phyloP scores from a whole-genome alignment of 2,113 vertebrate genomes.

The Hippocampus mohnikei region DNA sequence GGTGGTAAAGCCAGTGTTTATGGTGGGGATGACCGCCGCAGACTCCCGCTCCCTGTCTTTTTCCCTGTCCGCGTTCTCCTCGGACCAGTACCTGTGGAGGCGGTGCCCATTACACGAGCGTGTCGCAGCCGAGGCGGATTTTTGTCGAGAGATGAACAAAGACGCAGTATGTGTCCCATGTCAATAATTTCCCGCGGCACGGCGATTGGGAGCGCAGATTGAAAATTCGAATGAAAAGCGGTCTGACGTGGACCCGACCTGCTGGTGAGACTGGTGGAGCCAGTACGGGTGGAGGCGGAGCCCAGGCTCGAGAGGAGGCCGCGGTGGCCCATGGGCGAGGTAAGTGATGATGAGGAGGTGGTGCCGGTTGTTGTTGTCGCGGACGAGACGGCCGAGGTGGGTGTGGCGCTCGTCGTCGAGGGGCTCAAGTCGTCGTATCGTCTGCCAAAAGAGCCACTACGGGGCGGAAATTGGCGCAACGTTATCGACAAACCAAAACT shows the following conservation, averaged over 20 bases:
- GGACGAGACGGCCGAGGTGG: conserved; percentile 70
- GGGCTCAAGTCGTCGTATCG: conserved; percentile 87
- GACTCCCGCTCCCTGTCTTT: conserved; percentile 91
- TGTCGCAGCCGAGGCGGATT: too few species aligned
- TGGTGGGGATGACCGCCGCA: conserved; percentile 89
- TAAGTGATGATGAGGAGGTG: conserved; percentile 87
- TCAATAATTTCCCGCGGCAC: too few species aligned
- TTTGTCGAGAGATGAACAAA: too few species aligned
- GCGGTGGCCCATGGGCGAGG: conserved; percentile 89
- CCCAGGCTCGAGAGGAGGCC: conserved; percentile 81
- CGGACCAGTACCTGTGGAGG: conserved; percentile 88
- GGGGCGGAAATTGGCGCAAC: neutral
- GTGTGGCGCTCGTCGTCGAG: conserved; percentile 76
- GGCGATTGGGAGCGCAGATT: neutral
- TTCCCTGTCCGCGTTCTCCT: conserved; percentile 91
- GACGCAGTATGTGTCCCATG: too few species aligned
- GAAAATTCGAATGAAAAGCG: too few species aligned
- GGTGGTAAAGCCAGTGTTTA: conserved; percentile 85
- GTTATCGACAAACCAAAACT: neutral
- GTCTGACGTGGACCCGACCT: conserved; percentile 65
- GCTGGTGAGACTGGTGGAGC: conserved; percentile 82
- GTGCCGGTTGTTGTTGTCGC: conserved; percentile 61
- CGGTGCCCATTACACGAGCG: conserved; percentile 46
- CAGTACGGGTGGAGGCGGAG: conserved; percentile 64
- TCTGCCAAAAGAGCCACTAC: conserved; percentile 91